These are phyloP conservation scores for Megaustenia siamemsis DNA, from an alignment of 2,888 invertebrate species.

Conservation along the genomic window DNA sequence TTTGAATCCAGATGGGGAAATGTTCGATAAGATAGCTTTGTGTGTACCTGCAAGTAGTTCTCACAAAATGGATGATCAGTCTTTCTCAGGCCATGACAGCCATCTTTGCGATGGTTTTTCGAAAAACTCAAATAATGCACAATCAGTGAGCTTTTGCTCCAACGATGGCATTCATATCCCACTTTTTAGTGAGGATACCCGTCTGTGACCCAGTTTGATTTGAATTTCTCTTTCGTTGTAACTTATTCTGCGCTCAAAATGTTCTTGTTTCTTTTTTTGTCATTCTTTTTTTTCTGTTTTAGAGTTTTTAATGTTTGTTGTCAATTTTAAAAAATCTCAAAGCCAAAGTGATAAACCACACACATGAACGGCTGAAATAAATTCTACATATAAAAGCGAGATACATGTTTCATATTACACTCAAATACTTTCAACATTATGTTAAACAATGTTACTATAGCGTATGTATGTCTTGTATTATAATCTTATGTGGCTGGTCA, in stretches of 20 bases:
- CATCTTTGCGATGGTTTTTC: not conserved
- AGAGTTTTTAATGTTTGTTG: not conserved
- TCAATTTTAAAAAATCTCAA: no score
- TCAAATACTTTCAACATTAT: no score
- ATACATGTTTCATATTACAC: no score
- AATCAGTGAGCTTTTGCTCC: no score
- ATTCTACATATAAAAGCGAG: no score
- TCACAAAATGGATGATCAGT: not conserved
- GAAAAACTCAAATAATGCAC: not conserved
- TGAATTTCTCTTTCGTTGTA: not conserved
- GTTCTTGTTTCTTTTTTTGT: not conserved
- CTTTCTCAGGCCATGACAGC: no score
- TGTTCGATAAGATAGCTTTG: not conserved
- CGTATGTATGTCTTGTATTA: no score
- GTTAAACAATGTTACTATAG: no score
- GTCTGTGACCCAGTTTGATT: not conserved
- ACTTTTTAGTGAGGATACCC: not conserved
- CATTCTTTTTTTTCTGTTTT: not conserved
- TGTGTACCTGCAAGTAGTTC: no score
- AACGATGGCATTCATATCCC: not conserved
- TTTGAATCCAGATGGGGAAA: not conserved
- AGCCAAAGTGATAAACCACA: no score
- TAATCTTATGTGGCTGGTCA: no score
- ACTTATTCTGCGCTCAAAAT: slow-evolving; percentile 6
- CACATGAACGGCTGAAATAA: no score